These are phyloP conservation scores for Theonella swinhoei DNA, from an alignment of 37 sponge, comb jelly and placozoan species.

Conservation along the genomic window DNA sequence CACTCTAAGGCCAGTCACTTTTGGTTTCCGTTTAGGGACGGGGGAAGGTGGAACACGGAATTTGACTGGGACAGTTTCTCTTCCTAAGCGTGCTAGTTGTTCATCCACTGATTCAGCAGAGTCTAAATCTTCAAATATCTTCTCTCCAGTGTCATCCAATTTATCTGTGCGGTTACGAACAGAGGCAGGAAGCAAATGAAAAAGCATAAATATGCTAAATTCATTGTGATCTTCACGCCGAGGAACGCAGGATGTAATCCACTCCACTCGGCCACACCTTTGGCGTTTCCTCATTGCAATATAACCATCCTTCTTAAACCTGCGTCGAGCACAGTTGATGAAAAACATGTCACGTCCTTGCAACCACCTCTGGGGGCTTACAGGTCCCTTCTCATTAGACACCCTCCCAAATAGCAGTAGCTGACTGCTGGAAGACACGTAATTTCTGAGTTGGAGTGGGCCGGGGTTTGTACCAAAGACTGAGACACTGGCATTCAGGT, in stretches of 20 bases:
- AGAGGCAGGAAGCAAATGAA: constrained; percentile 18
- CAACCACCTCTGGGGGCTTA: constrained; percentile 14
- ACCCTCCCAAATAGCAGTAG: constrained; percentile 41
- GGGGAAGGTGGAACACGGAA: not conserved
- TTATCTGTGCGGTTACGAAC: not conserved
- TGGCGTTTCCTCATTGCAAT: constrained; percentile 15
- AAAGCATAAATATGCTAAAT: constrained; percentile 16
- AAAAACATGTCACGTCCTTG: constrained; percentile 51
- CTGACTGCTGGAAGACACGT: constrained; percentile 8
- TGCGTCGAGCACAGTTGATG: constrained; percentile 44
- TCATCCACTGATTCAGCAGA: not conserved
- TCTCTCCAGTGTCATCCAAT: not conserved
- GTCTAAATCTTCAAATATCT: not conserved
- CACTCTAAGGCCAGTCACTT: too few relatives aligned
- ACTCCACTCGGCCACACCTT: constrained; percentile 1
- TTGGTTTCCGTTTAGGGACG: too few relatives aligned
- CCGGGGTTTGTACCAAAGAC: constrained; percentile 29
- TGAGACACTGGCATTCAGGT: constrained; percentile 38
- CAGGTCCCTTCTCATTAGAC: constrained; percentile 1
- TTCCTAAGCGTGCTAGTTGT: not conserved
- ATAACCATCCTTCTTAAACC: constrained; percentile 38
- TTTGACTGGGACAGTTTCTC: not conserved
- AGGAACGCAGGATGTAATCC: constrained; percentile 25
- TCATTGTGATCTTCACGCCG: constrained; percentile 22
- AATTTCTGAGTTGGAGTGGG: constrained; percentile 29